These are phyloP conservation scores for Selenia dentaria DNA, from an alignment of 2,888 invertebrate genomes.

Conservation along the genomic window DNA sequence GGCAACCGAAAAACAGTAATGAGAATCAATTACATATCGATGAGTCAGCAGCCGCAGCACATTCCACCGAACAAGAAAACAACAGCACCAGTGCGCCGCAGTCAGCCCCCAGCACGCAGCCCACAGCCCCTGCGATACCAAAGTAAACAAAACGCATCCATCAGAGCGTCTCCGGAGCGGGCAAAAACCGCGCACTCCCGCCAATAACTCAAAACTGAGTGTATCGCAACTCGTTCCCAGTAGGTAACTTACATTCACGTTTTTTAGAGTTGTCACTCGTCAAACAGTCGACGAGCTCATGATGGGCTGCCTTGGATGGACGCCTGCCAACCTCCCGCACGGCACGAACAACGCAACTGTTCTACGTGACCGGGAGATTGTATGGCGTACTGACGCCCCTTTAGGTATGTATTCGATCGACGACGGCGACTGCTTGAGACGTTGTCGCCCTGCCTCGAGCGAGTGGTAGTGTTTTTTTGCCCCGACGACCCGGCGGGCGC, in stretches of 20 bases:
- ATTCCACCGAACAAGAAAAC: constrained; percentile 40
- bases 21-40: constrained; percentile 31
- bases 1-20: constrained; percentile 29
- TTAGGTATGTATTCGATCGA: constrained; percentile 39
- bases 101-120: constrained; percentile 19
- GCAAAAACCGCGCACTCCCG: constrained; percentile 49
- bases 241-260: constrained; percentile 73
- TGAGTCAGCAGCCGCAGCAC: constrained; percentile 10
- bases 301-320: constrained; percentile 80
- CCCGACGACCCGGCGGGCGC: constrained; percentile 79
- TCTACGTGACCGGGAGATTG: constrained; percentile 12
- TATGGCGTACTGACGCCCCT: background rate
- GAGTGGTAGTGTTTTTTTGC: constrained; percentile 81
- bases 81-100: constrained; percentile 26
- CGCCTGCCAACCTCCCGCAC: constrained; percentile 72
- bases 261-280: constrained; percentile 81
- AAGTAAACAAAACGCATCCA: constrained; percentile 67
- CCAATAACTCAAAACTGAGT: constrained; percentile 77
- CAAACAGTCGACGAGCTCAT: constrained; percentile 77
- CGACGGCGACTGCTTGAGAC: constrained; percentile 9
- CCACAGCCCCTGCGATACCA: constrained; percentile 43
- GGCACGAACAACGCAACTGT: constrained; percentile 37
- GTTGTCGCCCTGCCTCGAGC: constrained; percentile 36
- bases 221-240: constrained; percentile 54
- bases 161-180: constrained; percentile 41